Base-by-base conservation (phyloP, 1,140 invertebrate species). In the Drosophila simulans region DNA sequence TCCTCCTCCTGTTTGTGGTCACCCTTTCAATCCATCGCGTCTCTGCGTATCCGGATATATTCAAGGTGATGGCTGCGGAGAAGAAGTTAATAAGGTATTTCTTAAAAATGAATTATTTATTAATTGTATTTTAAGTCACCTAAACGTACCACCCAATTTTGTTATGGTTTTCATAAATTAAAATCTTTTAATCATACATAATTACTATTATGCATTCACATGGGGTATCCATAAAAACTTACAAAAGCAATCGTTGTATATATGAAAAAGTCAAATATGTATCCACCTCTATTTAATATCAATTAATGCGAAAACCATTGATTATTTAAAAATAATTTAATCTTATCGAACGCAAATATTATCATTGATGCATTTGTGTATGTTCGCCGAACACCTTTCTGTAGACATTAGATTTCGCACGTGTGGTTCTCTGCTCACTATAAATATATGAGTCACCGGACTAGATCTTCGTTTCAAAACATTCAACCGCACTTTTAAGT, bases 11-110 rank as follows among this genome's bases (percentile, higher is more conserved):
- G 31, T 66, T 37, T 34, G 42, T 48, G 34, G 39, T 56, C 12
- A 62, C 52, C 81, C 86, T 20, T 51, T 54, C 71, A 11, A 20
- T 15, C 90, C 90, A 91, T 4, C 64, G 49, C 0, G 90, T 91
- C 39, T 90, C 77, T 1, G 90, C 90, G 55, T 45, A 86, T 5
- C 90, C 90, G 55, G 20, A 80, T 31, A 91, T 90, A 53, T 82
- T 78, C 25, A 91, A 56, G 5, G 65, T 71, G 25, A 91, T 43
- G 13, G 80, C 90, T 91, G 31, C 22, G 54, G 8, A 35, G 15
- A 11, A 35, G 34, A 57, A 57, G 37, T 43, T 43, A 35, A 58
- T 34, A 59, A 5, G 15, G 10, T 17, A 15, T 8, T 8, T n/a
- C 4, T 39, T 1, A n/a, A 10, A 31, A 31, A 3, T 7, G 5